These are phyloP conservation scores for Murina feae DNA, from an alignment of 2,113 vertebrate genomes.

Conservation along the genomic window DNA sequence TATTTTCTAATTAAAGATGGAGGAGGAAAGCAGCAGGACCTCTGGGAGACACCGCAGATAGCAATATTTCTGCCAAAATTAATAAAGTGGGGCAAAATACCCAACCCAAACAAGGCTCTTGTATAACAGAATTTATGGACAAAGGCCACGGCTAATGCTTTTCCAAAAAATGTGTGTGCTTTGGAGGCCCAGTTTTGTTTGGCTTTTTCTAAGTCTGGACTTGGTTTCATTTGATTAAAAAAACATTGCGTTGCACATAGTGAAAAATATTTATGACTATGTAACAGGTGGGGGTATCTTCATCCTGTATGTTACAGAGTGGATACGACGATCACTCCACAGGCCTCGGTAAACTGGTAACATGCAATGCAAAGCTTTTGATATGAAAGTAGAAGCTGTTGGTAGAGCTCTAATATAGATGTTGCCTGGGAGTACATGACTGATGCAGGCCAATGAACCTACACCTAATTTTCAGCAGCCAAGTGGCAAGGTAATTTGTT, in stretches of 20 bases:
- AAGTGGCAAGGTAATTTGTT: neutral
- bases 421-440: neutral
- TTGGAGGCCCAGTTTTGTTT: constrained; percentile 20
- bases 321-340: neutral
- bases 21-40: neutral
- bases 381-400: neutral
- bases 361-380: neutral
- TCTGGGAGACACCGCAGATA: neutral
- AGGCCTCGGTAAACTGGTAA: neutral
- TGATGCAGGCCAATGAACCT: neutral
- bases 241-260: neutral
- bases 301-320: neutral
- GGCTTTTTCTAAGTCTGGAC: neutral
- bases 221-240: neutral
- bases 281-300: neutral
- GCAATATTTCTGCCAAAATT: constrained; percentile 25
- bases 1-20: constrained; percentile 55
- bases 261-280: neutral
- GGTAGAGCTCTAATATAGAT: neutral
- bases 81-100: constrained; percentile 15
- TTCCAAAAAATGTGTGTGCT: neutral
- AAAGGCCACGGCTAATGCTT: neutral
- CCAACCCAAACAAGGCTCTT: neutral
- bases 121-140: neutral
- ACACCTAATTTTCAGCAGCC: neutral